These are phyloP conservation scores for Standfussiana lucernea DNA, from an alignment of 2,888 invertebrate genomes.

Conservation along the genomic window DNA sequence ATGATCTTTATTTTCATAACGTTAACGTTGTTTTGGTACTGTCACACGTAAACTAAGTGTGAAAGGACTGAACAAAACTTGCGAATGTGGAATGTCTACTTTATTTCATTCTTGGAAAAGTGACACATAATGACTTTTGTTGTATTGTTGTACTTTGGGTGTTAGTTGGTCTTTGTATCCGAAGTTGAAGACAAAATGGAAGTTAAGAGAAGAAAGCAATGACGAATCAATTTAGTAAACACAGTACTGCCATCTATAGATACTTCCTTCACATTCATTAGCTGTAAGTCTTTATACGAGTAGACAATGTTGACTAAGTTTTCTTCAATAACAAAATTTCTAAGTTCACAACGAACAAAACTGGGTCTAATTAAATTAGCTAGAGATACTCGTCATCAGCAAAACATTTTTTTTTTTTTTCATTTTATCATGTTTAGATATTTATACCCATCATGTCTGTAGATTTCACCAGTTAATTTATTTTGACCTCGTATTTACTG, in stretches of 20 bases:
- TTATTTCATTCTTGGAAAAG: conserved; percentile 27
- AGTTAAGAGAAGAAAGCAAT: conserved; percentile 3
- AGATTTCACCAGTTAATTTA: background rate
- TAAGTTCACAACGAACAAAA: background rate
- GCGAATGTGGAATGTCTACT: conserved; percentile 21
- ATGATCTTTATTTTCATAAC: too few relatives aligned
- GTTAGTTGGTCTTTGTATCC: conserved; percentile 10
- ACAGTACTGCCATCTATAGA: too few relatives aligned
- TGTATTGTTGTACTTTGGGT: conserved; percentile 13
- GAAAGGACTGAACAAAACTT: conserved; percentile 13
- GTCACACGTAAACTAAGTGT: too few relatives aligned
- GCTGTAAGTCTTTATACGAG: background rate
- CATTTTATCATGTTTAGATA: background rate
- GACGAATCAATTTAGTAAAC: background rate
- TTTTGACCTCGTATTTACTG: too few relatives aligned
- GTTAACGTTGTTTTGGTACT: too few relatives aligned
- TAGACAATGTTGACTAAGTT: too few relatives aligned
- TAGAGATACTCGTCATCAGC: background rate
- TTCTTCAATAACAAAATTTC: background rate
- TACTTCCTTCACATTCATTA: background rate
- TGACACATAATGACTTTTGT: conserved; percentile 9
- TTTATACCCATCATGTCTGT: background rate
- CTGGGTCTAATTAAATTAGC: too few relatives aligned
- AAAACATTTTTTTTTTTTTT: background rate
- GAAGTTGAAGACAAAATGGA: background rate